These are phyloP conservation scores for Cossypha caffra DNA, from an alignment of 2,797 vertebrate genomes.

Conservation along the genomic window DNA sequence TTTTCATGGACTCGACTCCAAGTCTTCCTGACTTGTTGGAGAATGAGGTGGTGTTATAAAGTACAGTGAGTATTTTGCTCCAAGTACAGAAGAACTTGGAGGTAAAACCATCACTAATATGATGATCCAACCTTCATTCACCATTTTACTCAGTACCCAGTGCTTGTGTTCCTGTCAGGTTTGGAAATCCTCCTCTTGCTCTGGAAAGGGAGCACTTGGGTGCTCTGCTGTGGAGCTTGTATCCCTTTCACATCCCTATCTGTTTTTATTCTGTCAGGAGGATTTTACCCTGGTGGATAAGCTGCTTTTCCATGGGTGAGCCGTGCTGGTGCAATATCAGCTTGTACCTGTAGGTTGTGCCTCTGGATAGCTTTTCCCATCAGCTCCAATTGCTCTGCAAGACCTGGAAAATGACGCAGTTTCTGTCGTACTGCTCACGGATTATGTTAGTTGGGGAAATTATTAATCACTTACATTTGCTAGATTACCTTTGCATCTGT, in stretches of 20 bases:
- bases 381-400: background rate
- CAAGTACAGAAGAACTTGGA: background rate
- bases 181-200: background rate
- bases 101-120: background rate
- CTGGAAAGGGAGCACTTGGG: fast-evolving
- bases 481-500: background rate
- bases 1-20: background rate
- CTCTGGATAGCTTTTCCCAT: background rate
- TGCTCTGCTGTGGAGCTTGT: fast-evolving
- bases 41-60: background rate
- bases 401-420: background rate
- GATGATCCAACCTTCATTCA: background rate
- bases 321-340: background rate
- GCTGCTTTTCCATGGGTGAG: fast-evolving
- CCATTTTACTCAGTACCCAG: fast-evolving
- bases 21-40: background rate
- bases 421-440: background rate
- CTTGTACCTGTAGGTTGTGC: slow-evolving; percentile 3
- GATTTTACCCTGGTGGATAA: fast-evolving
- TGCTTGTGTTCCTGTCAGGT: background rate
- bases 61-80: background rate
- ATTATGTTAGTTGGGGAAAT: background rate
- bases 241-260: fast-evolving
- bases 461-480: background rate
- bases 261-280: fast-evolving